Conservation (phyloP, 2,797 vertebrate species). For the Dicrostonyx torquatus region DNA sequence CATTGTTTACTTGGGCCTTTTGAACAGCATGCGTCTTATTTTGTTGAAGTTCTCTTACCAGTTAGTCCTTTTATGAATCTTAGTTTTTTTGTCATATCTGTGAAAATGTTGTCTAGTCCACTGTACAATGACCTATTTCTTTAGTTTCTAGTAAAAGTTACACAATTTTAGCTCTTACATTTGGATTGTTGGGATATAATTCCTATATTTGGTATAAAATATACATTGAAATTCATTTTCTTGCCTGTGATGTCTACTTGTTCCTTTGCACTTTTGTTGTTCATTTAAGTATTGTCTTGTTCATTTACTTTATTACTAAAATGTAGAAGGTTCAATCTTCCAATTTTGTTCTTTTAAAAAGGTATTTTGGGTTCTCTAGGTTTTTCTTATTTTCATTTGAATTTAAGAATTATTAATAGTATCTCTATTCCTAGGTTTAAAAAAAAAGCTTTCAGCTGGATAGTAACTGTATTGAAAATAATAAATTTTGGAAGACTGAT, state of each 20-base stretch:
- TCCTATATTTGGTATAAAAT: background rate
- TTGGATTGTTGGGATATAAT: background rate
- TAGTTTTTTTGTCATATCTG: slow-evolving; percentile 10
- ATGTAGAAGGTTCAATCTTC: background rate
- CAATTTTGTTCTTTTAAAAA: background rate
- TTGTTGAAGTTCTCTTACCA: background rate
- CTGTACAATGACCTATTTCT: slow-evolving; percentile 13
- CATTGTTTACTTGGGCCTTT: background rate
- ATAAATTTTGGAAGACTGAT: background rate
- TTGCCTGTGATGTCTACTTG: background rate
- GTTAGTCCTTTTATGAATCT: background rate
- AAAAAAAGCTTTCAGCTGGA: background rate
- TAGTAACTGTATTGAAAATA: background rate
- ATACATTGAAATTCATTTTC: background rate
- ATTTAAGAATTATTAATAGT: background rate
- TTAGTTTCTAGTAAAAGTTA: slow-evolving; percentile 29
- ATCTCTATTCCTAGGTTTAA: background rate
- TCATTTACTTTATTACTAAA: background rate
- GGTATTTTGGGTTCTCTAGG: background rate
- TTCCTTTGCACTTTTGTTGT: background rate
- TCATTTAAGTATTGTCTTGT: background rate
- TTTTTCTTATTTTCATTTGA: background rate
- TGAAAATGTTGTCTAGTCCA: background rate
- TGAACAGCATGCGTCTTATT: background rate
- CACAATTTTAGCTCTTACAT: slow-evolving; percentile 12